Evolutionary conservation across 1,140 invertebrate species (phyloP), one percentile per base, ranked within the genome.

Genomic region (Trachymyrmex septentrionalis): DNA sequence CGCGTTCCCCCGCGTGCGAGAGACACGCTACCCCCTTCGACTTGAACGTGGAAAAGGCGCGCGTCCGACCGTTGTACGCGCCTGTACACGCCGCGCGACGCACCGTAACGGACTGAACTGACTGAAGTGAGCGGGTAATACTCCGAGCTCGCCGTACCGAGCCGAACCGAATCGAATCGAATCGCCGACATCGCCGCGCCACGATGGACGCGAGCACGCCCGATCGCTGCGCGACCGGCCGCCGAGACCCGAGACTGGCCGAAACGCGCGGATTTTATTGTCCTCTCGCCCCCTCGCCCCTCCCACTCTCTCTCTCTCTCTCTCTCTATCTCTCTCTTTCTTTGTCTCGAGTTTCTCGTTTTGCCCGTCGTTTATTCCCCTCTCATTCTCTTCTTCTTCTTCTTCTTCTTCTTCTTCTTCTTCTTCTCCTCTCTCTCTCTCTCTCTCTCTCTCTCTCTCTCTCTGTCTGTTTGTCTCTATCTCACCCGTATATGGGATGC

Each of bases 51-150:
- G 19, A 19, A 53, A 50, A 73, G 5, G 30, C 38, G n/a, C 30
- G 12, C 63, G 30, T 19, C n/a, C 27, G 61, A 1, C 10, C 27
- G 27, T 27, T 0, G 30, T 34, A 34, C 5, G 6, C 30, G 30
- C 30, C 30, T 6, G 6, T n/a, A 48, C 69, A 34, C 24, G 10
- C 24, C 38, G 9, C 55, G 55, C 55, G 80, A 73, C 55, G 80
- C 69, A 73, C 80, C 80, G 80, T 84, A 84, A 71, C 69, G 53
- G 55, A 84, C 80, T 84, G 77, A 69, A 66, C 63, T 44, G 38
- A 10, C 38, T 10, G 78, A 72, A 81, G 78, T 21, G 66, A 82
- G 34, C 64, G 78, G 48, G 24, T 66, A 27, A 30, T 24, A n/a
- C 30, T 34, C 34, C 30, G 50, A 55, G 2, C 38, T 10, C 30